Evolutionary conservation across 2,113 vertebrate genomes (phyloP).

Genomic region (Perca flavescens): DNA sequence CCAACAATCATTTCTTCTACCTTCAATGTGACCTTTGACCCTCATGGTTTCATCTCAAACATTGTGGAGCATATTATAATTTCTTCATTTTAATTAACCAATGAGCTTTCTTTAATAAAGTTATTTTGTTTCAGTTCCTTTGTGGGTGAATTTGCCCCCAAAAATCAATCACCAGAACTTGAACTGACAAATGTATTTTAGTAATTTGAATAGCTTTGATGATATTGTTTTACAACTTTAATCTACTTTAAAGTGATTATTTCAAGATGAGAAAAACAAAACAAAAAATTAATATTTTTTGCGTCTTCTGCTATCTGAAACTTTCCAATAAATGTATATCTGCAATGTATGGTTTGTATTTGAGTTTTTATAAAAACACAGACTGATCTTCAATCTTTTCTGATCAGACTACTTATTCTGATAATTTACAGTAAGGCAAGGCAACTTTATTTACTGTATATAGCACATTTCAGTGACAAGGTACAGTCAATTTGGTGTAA

Average conservation of each 20-base stretch:
- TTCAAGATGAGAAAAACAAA: too few relatives aligned
- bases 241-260: too few relatives aligned
- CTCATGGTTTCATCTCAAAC: background rate
- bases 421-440: too few relatives aligned
- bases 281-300: too few relatives aligned
- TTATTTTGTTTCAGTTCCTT: background rate
- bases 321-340: background rate
- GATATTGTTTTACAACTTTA: background rate
- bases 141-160: background rate
- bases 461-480: too few relatives aligned
- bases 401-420: too few relatives aligned
- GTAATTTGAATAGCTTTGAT: background rate
- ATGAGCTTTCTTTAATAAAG: background rate
- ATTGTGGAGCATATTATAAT: background rate
- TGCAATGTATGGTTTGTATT: background rate
- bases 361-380: too few relatives aligned
- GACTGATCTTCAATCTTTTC: too few relatives aligned
- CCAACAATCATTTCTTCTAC: background rate
- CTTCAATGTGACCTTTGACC: background rate
- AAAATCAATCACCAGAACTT: background rate
- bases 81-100: background rate
- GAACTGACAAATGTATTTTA: background rate
- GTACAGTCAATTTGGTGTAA: too few relatives aligned
- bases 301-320: background rate
- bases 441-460: too few relatives aligned